Conservation (phyloP, 1,140 invertebrate genomes). For the Epicauta chinensis region DNA sequence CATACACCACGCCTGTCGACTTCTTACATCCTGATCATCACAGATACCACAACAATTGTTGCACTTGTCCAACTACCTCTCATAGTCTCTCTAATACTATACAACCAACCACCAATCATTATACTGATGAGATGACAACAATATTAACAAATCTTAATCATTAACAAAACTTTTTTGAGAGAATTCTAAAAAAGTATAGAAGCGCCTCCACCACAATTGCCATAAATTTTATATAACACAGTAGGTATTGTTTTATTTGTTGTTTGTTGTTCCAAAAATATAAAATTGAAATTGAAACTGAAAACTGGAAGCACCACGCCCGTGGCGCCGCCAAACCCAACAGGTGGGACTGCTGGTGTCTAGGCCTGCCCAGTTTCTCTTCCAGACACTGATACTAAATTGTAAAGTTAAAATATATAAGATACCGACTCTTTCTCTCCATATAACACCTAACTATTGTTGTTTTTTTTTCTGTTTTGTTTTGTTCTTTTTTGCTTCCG, state of each 20-base stretch:
- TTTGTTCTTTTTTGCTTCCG: too few relatives aligned
- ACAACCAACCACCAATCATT: too few relatives aligned
- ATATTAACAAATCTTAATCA: too few relatives aligned
- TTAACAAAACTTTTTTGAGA: too few relatives aligned
- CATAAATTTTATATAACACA: too few relatives aligned
- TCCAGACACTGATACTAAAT: too few relatives aligned
- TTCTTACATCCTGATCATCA: slow-evolving; percentile 14
- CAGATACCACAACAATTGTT: slow-evolving; percentile 8
- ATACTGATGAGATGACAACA: too few relatives aligned
- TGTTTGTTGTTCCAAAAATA: too few relatives aligned
- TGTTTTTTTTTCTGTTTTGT: too few relatives aligned
- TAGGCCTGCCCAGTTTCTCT: slow-evolving; percentile 9
- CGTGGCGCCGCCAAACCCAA: slow-evolving; percentile 36
- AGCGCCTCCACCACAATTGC: not conserved
- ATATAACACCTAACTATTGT: slow-evolving; percentile 1
- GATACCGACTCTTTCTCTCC: slow-evolving; percentile 7
- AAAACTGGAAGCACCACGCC: slow-evolving; percentile 22
- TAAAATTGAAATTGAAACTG: too few relatives aligned
- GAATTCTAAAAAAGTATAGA: not conserved
- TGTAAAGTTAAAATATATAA: not conserved
- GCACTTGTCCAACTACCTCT: slow-evolving; percentile 8
- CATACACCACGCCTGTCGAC: slow-evolving; percentile 17
- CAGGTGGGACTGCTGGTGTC: slow-evolving; percentile 28
- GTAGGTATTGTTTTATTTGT: not conserved
- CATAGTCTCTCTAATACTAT: too few relatives aligned